phyloP scores from a whole-genome alignment of 2,797 vertebrate genomes.

The Labroides dimidiatus region DNA sequence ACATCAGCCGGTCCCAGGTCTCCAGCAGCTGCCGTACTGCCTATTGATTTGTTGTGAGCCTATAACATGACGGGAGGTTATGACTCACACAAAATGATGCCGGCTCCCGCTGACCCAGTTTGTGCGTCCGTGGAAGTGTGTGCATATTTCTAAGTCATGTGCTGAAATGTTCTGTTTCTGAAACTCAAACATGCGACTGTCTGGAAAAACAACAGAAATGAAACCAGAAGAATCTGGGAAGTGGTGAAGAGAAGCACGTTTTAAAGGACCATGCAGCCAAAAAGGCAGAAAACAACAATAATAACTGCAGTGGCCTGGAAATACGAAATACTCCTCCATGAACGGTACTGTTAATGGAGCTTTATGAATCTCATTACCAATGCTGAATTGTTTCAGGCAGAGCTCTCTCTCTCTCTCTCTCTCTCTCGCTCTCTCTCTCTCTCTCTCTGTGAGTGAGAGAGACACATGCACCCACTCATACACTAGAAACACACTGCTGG shows the following conservation, averaged over 20 bases:
- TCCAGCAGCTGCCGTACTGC: conserved; percentile 11
- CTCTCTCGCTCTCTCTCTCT: too few relatives aligned
- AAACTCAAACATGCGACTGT: background rate
- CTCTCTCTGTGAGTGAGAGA: background rate
- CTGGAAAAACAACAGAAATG: background rate
- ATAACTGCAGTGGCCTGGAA: conserved; percentile 34
- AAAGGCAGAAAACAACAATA: background rate
- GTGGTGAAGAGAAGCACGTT: background rate
- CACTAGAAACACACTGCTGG: conserved; percentile 35
- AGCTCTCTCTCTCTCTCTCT: too few relatives aligned
- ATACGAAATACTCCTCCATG: conserved; percentile 53
- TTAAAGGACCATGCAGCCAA: background rate
- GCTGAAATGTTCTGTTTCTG: background rate
- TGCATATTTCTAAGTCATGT: conserved; percentile 12
- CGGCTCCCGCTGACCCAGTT: conserved; percentile 62
- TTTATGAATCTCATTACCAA: conserved; percentile 58
- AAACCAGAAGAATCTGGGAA: background rate
- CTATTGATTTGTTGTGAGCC: conserved; percentile 53
- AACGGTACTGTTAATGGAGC: conserved; percentile 42
- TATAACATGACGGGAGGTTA: conserved; percentile 40
- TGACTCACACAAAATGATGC: conserved; percentile 56
- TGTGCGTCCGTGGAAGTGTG: conserved; percentile 24
- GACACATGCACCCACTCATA: background rate
- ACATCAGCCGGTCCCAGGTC: conserved; percentile 4
- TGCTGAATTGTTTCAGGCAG: conserved; percentile 56